Evolutionary conservation across 1,140 invertebrate species (phyloP).

Genomic region (Drosophila kepulauana): DNA sequence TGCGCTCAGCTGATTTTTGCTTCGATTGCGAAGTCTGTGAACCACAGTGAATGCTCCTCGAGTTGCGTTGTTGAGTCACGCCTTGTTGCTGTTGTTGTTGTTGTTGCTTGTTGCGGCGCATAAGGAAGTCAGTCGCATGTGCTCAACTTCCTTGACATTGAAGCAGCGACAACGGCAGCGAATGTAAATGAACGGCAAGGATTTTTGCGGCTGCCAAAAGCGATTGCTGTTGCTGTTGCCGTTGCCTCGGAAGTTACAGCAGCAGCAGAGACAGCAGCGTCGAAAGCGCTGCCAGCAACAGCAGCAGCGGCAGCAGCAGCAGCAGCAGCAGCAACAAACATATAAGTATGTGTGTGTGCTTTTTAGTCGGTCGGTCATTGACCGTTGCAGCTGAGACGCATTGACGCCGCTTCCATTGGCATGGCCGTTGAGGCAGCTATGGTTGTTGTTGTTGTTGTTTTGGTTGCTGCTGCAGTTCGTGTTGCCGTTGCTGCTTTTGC

Average conservation of each 20-base stretch:
- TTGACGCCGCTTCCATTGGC: conserved; percentile 77
- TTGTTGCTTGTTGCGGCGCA: conserved; percentile 30
- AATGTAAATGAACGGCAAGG: conserved; percentile 54
- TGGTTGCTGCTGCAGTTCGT: conserved; percentile 21
- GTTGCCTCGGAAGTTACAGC: conserved; percentile 66
- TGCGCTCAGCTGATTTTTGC: conserved; percentile 4
- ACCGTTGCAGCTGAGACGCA: conserved; percentile 81
- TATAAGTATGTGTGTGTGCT: conserved; percentile 48
- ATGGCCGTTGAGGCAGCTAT: conserved; percentile 52
- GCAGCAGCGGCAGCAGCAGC: background rate
- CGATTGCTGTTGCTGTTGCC: conserved; percentile 52
- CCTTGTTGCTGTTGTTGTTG: conserved; percentile 29
- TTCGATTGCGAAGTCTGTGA: background rate
- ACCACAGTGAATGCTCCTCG: conserved; percentile 40
- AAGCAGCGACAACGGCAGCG: conserved; percentile 51
- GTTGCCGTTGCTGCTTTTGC: conserved; percentile 12
- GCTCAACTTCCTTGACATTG: conserved; percentile 80
- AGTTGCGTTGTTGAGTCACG: conserved; percentile 33
- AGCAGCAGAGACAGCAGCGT: conserved; percentile 9
- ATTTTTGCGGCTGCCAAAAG: conserved; percentile 65
- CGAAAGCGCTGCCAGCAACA: conserved; percentile 34
- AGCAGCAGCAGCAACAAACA: conserved; percentile 23
- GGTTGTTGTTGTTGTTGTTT: conserved; percentile 2
- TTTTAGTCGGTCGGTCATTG: conserved; percentile 84
- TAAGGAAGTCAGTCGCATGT: conserved; percentile 71